phyloP scores from a whole-genome alignment of 2,113 vertebrate species.

The Lepisosteus oculatus region DNA sequence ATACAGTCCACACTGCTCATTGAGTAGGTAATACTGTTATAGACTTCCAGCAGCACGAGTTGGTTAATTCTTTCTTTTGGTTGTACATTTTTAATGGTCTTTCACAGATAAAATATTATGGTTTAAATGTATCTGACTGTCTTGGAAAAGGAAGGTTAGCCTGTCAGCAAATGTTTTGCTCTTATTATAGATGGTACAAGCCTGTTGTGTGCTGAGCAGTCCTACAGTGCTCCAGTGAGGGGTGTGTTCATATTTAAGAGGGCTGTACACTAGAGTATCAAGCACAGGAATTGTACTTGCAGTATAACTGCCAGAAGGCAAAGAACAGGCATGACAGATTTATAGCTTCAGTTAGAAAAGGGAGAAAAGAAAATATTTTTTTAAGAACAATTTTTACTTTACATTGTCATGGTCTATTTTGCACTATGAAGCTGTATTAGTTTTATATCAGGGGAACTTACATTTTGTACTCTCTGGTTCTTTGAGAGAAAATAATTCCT shows the following conservation, averaged over 20 bases:
- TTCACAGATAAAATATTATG: constrained; percentile 2
- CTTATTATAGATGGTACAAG: constrained; percentile 16
- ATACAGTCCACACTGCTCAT: constrained; percentile 58
- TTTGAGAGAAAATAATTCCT: no score
- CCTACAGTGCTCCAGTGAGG: constrained; percentile 4
- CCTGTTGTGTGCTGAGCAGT: neutral
- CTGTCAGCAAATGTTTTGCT: constrained; percentile 14
- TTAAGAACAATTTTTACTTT: no score
- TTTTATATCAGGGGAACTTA: no score
- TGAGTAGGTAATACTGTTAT: neutral
- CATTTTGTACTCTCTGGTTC: no score
- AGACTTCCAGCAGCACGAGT: no score
- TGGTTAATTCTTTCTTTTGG: neutral
- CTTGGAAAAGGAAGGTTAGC: constrained; percentile 2
- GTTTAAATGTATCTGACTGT: constrained; percentile 15
- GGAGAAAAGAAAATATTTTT: no score
- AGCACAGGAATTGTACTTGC: no score
- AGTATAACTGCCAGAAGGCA: no score
- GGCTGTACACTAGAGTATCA: constrained; percentile 1
- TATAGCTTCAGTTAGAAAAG: no score
- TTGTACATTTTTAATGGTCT: neutral
- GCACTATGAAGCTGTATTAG: no score
- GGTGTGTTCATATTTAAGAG: constrained; percentile 27
- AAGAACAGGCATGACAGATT: no score
- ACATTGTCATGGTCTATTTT: no score